Evolutionary conservation across 2,888 invertebrate species (phyloP), one percentile per base, ranked within the genome.

Genomic region (Tachystola acroxantha): DNA sequence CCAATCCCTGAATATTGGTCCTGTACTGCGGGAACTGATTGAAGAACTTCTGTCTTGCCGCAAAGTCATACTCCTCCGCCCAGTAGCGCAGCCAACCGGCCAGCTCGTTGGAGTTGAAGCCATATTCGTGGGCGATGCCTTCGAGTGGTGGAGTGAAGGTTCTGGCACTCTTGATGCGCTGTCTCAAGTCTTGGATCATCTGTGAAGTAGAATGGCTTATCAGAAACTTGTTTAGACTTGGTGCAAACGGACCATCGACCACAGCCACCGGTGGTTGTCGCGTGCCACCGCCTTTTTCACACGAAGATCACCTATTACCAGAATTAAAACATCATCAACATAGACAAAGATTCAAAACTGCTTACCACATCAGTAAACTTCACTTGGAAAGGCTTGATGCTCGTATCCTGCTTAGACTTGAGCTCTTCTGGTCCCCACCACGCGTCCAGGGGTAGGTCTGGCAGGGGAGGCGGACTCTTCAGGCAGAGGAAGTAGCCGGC

Each of bases 21-120:
- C 88, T 91, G 71, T 89, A 96, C 42, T 96, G 94, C 0, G 92
- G 91, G 52, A 89, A 92, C 38, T 89, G 79, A 62, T 96, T 96
- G 5, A 96, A 73, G 45, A 88, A 87, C 5, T 70, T 66, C 64
- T 94, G 92, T 3, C 93, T 86, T 42, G 91, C 88, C 16, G 59
- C 71, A 42, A 88, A 74, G 49, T 93, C 88, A 65, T 94, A 96
- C 20, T 91, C 86, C 1, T 91, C 89, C 1, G 87, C 88, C 98
- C 98, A 98, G 71, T 95, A 93, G 6, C 90, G 82, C 1, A 94
- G 57, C 52, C 96, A 88, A 28, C 85, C 76, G 31, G 89, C 76
- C 10, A 96, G 63, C 38, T 91, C 89, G 1, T 90, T 88, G 0
- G 91, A 81, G 61, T 95, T 93, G 64, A 96, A 92, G 0, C 97